phyloP scores from a whole-genome alignment of 2,797 vertebrate species.

The Poeciliopsis gracilis region DNA sequence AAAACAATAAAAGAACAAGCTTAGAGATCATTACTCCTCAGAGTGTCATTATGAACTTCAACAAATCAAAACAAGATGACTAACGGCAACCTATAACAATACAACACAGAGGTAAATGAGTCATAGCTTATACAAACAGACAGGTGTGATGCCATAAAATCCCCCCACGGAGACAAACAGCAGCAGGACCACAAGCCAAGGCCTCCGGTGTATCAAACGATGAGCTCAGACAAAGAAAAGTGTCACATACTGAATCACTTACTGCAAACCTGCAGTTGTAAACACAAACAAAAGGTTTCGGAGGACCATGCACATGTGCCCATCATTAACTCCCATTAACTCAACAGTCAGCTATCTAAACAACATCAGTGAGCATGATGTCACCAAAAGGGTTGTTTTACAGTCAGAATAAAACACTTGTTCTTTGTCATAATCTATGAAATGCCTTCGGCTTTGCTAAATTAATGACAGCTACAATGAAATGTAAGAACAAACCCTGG shows the following conservation, averaged over 20 bases:
- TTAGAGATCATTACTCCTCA: slow-evolving; percentile 36
- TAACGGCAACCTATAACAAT: slow-evolving; percentile 32
- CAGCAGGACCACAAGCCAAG: slow-evolving; percentile 59
- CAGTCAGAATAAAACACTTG: slow-evolving; percentile 16
- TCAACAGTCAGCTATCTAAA: slow-evolving; percentile 38
- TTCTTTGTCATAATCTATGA: slow-evolving; percentile 36
- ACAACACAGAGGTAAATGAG: slow-evolving; percentile 54
- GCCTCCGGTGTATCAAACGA: slow-evolving; percentile 32
- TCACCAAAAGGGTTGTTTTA: slow-evolving; percentile 52
- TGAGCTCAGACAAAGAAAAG: slow-evolving; percentile 64
- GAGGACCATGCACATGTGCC: slow-evolving; percentile 49
- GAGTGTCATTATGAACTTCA: slow-evolving; percentile 39
- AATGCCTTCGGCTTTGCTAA: slow-evolving; percentile 16
- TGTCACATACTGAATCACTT: slow-evolving; percentile 55
- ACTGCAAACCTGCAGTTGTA: slow-evolving; percentile 47
- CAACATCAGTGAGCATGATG: slow-evolving; percentile 57
- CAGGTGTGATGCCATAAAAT: slow-evolving; percentile 68
- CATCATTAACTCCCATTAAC: slow-evolving; percentile 31
- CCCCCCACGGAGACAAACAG: slow-evolving; percentile 49
- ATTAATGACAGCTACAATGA: slow-evolving; percentile 15
- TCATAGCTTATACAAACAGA: slow-evolving; percentile 62
- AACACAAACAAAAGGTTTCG: slow-evolving; percentile 59
- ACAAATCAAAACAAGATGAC: slow-evolving; percentile 54
- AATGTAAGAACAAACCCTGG: background rate
- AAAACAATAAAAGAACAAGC: slow-evolving; percentile 20